phyloP scores from a whole-genome alignment of 2,113 vertebrate species.

The Oplegnathus fasciatus region DNA sequence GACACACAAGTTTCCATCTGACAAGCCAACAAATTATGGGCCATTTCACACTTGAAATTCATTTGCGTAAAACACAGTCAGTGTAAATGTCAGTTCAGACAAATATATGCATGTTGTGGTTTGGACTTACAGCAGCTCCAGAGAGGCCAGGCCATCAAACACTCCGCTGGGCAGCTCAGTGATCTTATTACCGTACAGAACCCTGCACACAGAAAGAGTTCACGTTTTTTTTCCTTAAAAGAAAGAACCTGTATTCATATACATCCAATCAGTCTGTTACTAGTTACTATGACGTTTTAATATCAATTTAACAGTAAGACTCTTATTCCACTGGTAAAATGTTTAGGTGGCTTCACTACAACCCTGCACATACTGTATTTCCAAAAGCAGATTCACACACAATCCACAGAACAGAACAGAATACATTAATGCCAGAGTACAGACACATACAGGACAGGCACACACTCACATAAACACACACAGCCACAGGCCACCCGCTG shows the following conservation, averaged over 20 bases:
- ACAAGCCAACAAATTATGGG: neutral
- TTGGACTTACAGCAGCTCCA: constrained; percentile 94
- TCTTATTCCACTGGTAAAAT: neutral
- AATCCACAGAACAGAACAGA: neutral
- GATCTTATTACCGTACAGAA: constrained; percentile 98
- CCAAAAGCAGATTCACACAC: neutral
- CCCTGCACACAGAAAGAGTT: constrained; percentile 80
- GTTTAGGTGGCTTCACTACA: neutral
- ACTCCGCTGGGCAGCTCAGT: constrained; percentile 92
- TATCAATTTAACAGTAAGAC: neutral
- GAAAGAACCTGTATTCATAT: neutral
- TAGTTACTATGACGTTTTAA: neutral
- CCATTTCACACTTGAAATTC: constrained; percentile 6
- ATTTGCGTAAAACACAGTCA: constrained; percentile 11
- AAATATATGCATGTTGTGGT: constrained; percentile 24
- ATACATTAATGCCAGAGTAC: neutral
- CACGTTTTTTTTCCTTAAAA: neutral
- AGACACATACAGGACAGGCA: neutral
- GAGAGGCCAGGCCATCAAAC: constrained; percentile 92
- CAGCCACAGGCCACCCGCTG: neutral
- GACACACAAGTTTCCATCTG: neutral
- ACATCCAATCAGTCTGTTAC: neutral
- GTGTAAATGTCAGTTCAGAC: neutral
- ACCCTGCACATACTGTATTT: neutral
- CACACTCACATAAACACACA: neutral